Evolutionary conservation across 2,113 vertebrate species (phyloP), one percentile per base, ranked within the genome.

Genomic region (Zootoca vivipara): DNA sequence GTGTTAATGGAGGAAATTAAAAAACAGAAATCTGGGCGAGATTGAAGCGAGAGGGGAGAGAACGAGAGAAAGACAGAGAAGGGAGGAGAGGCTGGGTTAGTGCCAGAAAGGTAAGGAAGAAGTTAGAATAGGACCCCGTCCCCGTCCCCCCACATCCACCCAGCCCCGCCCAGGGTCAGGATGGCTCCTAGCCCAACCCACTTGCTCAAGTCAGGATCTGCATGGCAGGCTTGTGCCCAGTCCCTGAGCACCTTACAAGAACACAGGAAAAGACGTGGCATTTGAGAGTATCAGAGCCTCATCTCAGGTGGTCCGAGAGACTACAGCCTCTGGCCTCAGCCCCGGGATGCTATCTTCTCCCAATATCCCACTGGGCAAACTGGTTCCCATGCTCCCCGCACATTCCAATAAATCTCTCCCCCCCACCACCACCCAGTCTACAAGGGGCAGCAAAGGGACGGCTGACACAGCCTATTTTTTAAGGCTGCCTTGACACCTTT

Each of bases 1-100:
- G 94, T 91, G 97, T 98, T 96, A 98, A 97, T 97, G 97, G 89
- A 97, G 96, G 95, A 98, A 98, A 97, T 97, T 98, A 98, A 98
- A 98, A 96, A 97, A 98, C 96, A 98, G 96, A 96, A 98, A 98
- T 98, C 98, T 98, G 95, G 96, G 91, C 95, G 96, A 73, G 72
- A 78, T 83, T 83, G 87, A 88, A 88, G 72, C 73, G 79, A 82
- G 58, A 96, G 96, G 96, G 96, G 92, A 96, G 90, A 96, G 93
- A 95, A 96, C 92, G 94, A 94, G 91, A 93, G 46, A 52, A 52
- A 62, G 87, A 96, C 95, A 97, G 93, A 96, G 93, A 96, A 93
- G 95, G 85, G 93, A 93, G 87, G 82, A 85, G 87, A 85, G 78
- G 77, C 30, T n/a, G 88, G 84, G 89, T 96, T 95, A 95, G 93